Percentiles rank a stretch among this genome's conserved stretches.
Conservation (phyloP, 2,888 invertebrate genomes). For the Hydroisotoma schaefferi region DNA sequence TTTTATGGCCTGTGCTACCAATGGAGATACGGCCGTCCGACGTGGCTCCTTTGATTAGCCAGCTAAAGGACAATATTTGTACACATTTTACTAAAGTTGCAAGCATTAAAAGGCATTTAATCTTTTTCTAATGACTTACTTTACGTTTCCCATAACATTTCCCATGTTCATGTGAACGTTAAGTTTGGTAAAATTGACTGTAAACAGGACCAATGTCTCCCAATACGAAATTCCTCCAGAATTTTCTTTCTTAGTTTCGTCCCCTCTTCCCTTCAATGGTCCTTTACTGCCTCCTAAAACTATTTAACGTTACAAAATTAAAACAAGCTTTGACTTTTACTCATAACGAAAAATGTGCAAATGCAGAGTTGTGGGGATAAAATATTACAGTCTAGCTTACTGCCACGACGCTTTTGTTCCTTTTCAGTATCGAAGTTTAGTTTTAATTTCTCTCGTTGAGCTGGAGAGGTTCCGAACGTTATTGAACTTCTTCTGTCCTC, state of each 20-base stretch:
- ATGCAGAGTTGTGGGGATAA: neutral
- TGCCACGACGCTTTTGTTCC: slow-evolving; percentile 33
- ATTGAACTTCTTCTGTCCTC: slow-evolving; percentile 39
- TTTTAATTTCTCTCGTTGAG: slow-evolving; percentile 31
- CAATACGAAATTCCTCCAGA: slow-evolving; percentile 65
- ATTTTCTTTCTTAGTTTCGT: slow-evolving; percentile 57
- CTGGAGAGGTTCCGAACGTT: slow-evolving; percentile 22
- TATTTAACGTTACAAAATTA: too few relatives aligned
- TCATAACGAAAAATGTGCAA: too few relatives aligned
- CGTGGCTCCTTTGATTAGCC: slow-evolving; percentile 88
- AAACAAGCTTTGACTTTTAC: too few relatives aligned
- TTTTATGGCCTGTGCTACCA: slow-evolving; percentile 89
- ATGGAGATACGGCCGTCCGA: slow-evolving; percentile 89
- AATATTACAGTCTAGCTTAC: slow-evolving; percentile 29
- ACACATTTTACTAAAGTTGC: too few relatives aligned
- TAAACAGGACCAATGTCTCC: slow-evolving; percentile 94
- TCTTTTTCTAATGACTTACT: slow-evolving; percentile 54
- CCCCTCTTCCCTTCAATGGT: neutral
- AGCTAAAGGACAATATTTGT: slow-evolving; percentile 64
- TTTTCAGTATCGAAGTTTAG: slow-evolving; percentile 35
- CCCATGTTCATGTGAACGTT: slow-evolving; percentile 99
- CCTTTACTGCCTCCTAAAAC: neutral
- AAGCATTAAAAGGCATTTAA: neutral
- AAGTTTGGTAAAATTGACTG: slow-evolving; percentile 90
- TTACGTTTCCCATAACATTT: slow-evolving; percentile 97